A percentile compares a stretch with the other conserved stretches of the same genome.
These are phyloP conservation scores for Macrotus californicus DNA, from an alignment of 2,113 vertebrate genomes.

Conservation along the genomic window DNA sequence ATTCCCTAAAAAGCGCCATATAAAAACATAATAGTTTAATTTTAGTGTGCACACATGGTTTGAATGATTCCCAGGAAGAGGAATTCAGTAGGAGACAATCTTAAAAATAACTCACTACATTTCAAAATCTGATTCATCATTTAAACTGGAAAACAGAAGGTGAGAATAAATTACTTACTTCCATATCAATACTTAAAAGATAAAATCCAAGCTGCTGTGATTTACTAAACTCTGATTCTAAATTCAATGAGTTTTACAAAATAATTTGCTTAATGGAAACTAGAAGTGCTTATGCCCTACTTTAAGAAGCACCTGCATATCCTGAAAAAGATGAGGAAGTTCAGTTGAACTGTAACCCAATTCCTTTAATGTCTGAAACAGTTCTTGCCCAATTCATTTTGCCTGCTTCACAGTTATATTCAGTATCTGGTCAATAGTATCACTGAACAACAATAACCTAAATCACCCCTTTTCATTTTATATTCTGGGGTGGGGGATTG, in stretches of 20 bases:
- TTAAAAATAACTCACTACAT: neutral
- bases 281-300: neutral
- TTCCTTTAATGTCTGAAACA: slow-evolving; percentile 31
- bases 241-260: slow-evolving; percentile 6
- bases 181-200: slow-evolving; percentile 3
- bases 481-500: neutral
- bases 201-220: neutral
- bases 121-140: slow-evolving; percentile 5
- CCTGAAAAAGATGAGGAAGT: neutral
- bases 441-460: slow-evolving; percentile 7
- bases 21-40: neutral
- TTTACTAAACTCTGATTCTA: slow-evolving; percentile 13
- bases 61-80: neutral
- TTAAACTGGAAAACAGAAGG: slow-evolving; percentile 8
- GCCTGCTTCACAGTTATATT: neutral
- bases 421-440: neutral
- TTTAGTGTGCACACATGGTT: neutral
- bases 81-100: neutral
- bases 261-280: slow-evolving; percentile 39
- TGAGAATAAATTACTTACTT: slow-evolving; percentile 23
- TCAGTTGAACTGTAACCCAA: neutral
- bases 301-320: slow-evolving; percentile 37
- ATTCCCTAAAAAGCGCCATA: neutral
- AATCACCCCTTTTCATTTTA: slow-evolving; percentile 19
- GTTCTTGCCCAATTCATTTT: neutral